Base-by-base conservation (phyloP, 2,113 vertebrate genomes). In the Zingel zingel region DNA sequence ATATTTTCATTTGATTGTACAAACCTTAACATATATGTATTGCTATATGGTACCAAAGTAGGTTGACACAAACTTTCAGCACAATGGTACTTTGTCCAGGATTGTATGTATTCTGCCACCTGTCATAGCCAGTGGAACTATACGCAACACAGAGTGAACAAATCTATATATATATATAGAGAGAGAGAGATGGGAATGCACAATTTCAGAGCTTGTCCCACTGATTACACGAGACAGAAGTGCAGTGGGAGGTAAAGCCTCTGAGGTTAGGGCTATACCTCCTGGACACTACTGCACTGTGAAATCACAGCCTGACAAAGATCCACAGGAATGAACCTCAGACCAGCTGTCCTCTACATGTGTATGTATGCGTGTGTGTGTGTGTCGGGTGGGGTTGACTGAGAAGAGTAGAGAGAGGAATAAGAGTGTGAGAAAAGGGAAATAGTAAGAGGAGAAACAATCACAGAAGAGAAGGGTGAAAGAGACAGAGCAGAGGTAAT, bases 261-360 rank as follows among this genome's bases (percentile, higher is more conserved):
- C 77, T 87, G 91, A 88, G 93, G 93, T 93, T 82, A 85, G 84
- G 73, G 65, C 79, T 79, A 76, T 86, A 83, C 82, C 81, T 93
- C 85, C 86, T 86, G 88, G 87, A 89, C 81, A 84, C 84, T 48
- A 53, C 71, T 79, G 83, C 77, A 56, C 87, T 88, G 86, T 84
- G 45, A 92, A 93, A 94, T 91, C 81, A 93, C 91, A 93, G 92
- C 87, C 91, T 92, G 82, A 85, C 86, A 88, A 91, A 91, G 85
- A 93, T 73, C 91, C 93, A 74, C 92, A 94, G 91, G 89, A 91
- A 93, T 92, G 90, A 89, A 88, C 81, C 86, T 87, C 88, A 81
- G 76, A 59, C 72, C 90, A 91, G 82, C 88, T 88, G 84, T 76
- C 77, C 58, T 68, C 18, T 53, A 3, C 45, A 25, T 63, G 30